phyloP scores from a whole-genome alignment of 2,113 vertebrate species.

The Siniperca chuatsi region DNA sequence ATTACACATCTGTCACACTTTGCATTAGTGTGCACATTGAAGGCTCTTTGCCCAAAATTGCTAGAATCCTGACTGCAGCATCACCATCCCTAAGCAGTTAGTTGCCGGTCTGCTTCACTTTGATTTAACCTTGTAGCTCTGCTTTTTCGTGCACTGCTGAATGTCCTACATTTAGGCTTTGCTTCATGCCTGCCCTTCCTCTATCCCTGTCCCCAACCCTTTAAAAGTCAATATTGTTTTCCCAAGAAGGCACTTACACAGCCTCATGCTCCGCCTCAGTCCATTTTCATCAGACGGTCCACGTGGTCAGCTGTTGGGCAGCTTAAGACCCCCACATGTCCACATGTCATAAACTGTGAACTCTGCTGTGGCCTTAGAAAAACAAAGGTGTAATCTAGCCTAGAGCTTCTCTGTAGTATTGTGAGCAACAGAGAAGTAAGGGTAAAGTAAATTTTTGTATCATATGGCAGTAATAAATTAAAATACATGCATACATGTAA shows the following conservation, averaged over 20 bases:
- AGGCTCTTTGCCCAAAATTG: background rate
- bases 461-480: background rate
- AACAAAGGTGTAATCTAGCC: background rate
- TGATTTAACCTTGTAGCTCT: conserved; percentile 45
- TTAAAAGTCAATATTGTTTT: conserved; percentile 50
- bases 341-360: conserved; percentile 7
- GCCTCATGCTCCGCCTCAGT: conserved; percentile 13
- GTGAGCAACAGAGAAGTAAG: background rate
- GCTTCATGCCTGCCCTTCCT: conserved; percentile 16
- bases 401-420: background rate
- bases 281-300: conserved; percentile 32
- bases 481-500: background rate
- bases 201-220: conserved; percentile 8
- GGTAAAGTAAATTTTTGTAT: background rate
- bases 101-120: conserved; percentile 29
- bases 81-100: background rate
- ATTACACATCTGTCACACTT: conserved; percentile 17
- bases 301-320: background rate
- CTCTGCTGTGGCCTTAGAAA: background rate
- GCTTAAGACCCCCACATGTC: conserved; percentile 21
- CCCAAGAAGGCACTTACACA: conserved; percentile 29
- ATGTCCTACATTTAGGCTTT: background rate
- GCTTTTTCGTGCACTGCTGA: conserved; percentile 14
- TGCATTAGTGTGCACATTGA: conserved; percentile 5
- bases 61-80: background rate